Base-by-base conservation (phyloP, 1,140 invertebrate species). In the Drosophila lacertosa region DNA sequence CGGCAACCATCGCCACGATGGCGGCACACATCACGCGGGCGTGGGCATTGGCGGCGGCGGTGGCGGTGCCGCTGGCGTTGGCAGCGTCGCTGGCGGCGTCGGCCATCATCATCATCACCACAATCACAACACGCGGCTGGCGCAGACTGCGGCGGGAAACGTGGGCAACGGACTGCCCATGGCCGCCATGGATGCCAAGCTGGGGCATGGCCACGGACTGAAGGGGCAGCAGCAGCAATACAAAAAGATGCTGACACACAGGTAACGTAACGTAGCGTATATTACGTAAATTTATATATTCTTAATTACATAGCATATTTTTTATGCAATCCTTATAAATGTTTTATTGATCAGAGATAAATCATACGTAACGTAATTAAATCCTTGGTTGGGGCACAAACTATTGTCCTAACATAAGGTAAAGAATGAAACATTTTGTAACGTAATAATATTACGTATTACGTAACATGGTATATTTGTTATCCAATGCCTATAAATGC, bases 241-340 rank as follows among this genome's bases (percentile, higher is more conserved):
- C 53, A 91, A 91, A 54, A 91, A 91, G 54, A 79, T 89, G 74
- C 37, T 88, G 24, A 37, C 86, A 6, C 82, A 86, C 55, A 80
- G 72, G 84, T 89, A 42, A 80, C 2, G 18, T 37, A 37, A 20
- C 48, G 15, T 37, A 22, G n/a, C 11, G 29, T 22, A 53, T 37
- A 6, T 4, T 18, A 5, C n/a, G n/a, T n/a, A n/a, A n/a, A n/a
- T n/a, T n/a, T n/a, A n/a, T n/a, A n/a, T n/a, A n/a, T n/a, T n/a
- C n/a, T n/a, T n/a, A n/a, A n/a, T n/a, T n/a, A n/a, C n/a, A n/a
- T n/a, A n/a, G n/a, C n/a, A n/a, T n/a, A n/a, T n/a, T n/a, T n/a
- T n/a, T n/a, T n/a, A n/a, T n/a, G n/a, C n/a, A n/a, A n/a, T n/a
- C n/a, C n/a, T n/a, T n/a, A n/a, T n/a, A n/a, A n/a, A n/a, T n/a